A percentile compares a stretch with the other conserved stretches of the same genome.
phyloP scores from a whole-genome alignment of 1,140 invertebrate species.

The Pogonomyrmex barbatus region DNA sequence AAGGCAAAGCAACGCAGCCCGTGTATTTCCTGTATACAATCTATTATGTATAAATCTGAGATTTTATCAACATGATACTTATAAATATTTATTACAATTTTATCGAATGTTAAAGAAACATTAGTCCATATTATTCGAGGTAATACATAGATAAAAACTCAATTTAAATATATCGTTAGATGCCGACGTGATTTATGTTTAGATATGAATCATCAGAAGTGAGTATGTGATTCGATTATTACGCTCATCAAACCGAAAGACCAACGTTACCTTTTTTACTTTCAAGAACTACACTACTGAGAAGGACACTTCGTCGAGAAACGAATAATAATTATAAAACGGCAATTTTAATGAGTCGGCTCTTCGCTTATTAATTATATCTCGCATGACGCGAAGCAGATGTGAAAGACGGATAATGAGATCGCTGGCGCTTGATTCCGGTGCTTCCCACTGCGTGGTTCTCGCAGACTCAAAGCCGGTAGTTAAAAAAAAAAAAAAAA shows the following conservation, averaged over 20 bases:
- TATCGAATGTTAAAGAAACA: neutral
- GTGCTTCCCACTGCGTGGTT: neutral
- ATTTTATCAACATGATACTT: neutral
- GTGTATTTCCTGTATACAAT: neutral
- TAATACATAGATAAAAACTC: neutral
- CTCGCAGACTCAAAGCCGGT: constrained; percentile 20
- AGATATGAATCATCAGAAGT: neutral
- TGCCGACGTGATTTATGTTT: neutral
- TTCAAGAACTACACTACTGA: neutral
- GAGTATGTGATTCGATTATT: neutral
- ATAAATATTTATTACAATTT: neutral
- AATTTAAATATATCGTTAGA: neutral
- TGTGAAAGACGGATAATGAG: constrained; percentile 61
- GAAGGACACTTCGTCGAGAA: neutral
- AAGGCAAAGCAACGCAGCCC: neutral
- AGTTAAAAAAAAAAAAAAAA: no score
- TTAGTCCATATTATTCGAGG: neutral
- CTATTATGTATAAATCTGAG: neutral
- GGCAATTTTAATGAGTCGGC: constrained; percentile 75
- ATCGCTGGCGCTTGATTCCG: constrained; percentile 57
- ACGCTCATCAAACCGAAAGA: neutral
- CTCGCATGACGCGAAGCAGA: neutral
- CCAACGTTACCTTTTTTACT: constrained; percentile 53
- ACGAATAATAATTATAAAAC: constrained; percentile 69
- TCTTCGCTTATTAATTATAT: constrained; percentile 65